Evolutionary conservation across 1,140 invertebrate species (phyloP), one percentile per base, ranked within the genome.

Genomic region (Thaumetopoea pityocampa): DNA sequence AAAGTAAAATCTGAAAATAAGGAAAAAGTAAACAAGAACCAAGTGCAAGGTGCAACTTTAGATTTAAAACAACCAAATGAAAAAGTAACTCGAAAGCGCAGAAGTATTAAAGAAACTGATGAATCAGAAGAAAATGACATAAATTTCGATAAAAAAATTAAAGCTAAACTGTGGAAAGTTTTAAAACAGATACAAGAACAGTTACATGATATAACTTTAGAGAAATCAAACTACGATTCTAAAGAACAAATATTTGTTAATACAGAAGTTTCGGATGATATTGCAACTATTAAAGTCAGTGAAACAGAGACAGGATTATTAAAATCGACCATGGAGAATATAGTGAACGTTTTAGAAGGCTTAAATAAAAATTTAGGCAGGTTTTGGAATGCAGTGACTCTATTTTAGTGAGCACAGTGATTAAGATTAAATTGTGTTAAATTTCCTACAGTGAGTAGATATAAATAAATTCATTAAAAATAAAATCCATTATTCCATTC

Each of bases 281-380:
- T 53, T 15, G 70, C 68, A 5, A 36, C 44, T 15, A 63, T 69
- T 10, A 64, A 38, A 24, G 65, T 41, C n/a, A 30, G 67, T 20
- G 65, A 68, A 33, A 36, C 61, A 0, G 53, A 69, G 15, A 54
- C 40, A 28, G 67, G 69, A 1, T 41, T 73, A 5, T 34, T 82
- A n/a, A 68, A 66, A 42, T 50, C 52, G 6, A 68, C 78, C 0
- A 40, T 82, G 5, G 55, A 71, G 8, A 76, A 76, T 37, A 36
- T 74, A 18, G 14, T 78, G 5, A 49, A 51, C 5, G 35, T 76
- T 2, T 46, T 80, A 8, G 36, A 47, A 11, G 71, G 74, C 45
- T 59, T 82, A 5, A 82, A 78, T 40, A 65, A 58, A 27, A 69
- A 76, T 30, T 41, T 82, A 7, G 78, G 64, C 33, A 71, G 40